Conservation (phyloP, 2,888 invertebrate genomes). For the Tillus elongatus region DNA sequence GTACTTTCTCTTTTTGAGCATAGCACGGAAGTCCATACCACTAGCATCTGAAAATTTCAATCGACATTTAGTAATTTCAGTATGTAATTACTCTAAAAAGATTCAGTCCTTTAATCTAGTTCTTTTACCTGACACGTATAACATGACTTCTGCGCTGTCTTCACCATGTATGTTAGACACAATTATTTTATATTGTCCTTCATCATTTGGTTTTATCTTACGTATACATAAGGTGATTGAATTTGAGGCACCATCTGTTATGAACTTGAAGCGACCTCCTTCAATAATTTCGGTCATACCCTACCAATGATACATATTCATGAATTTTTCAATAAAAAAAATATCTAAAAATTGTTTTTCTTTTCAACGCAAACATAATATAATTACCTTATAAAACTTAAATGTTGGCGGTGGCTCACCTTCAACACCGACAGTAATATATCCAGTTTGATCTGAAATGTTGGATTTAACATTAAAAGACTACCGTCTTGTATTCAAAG, state of each 20-base stretch:
- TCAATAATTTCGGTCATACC: slow-evolving; percentile 88
- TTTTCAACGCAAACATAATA: not conserved
- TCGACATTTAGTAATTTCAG: slow-evolving; percentile 8
- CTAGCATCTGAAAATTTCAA: slow-evolving; percentile 77
- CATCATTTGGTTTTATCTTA: slow-evolving; percentile 94
- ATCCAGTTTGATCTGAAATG: slow-evolving; percentile 75
- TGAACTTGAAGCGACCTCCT: slow-evolving; percentile 89
- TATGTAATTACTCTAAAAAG: not conserved
- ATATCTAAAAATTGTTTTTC: not conserved
- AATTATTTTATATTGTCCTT: slow-evolving; percentile 88
- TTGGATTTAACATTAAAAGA: slow-evolving; percentile 3
- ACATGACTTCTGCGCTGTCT: slow-evolving; percentile 90
- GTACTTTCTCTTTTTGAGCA: slow-evolving; percentile 94
- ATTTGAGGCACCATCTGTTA: slow-evolving; percentile 89
- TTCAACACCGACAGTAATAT: slow-evolving; percentile 86
- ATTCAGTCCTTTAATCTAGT: no score
- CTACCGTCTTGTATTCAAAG: no score
- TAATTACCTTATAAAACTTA: slow-evolving; percentile 74
- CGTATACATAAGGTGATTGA: slow-evolving; percentile 89
- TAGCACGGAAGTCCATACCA: slow-evolving; percentile 97
- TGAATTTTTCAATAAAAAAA: slow-evolving; percentile 7
- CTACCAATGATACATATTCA: slow-evolving; percentile 35
- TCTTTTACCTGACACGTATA: slow-evolving; percentile 82
- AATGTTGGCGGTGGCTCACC: slow-evolving; percentile 92
- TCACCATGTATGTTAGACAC: slow-evolving; percentile 91